phyloP scores from a whole-genome alignment of 2,888 invertebrate genomes.

The Heteromyza rotundicornis region DNA sequence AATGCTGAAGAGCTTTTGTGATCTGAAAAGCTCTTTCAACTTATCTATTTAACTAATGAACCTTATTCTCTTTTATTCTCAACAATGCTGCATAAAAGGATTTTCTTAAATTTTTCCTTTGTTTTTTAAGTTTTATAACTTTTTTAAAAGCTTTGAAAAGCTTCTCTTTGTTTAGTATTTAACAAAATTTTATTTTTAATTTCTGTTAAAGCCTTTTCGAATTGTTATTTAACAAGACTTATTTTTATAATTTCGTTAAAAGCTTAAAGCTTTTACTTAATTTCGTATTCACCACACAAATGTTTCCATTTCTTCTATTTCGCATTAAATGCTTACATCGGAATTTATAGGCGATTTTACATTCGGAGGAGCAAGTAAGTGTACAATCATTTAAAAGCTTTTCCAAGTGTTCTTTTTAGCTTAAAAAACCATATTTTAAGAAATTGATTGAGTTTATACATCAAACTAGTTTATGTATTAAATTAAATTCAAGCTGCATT shows the following conservation, averaged over 20 bases:
- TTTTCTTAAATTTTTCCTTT: constrained; percentile 50
- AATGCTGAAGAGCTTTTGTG: too few species aligned
- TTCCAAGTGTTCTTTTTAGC: too few species aligned
- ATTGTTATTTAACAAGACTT: constrained; percentile 26
- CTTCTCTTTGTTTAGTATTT: constrained; percentile 18
- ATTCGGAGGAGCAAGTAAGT: constrained; percentile 77
- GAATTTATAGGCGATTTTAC: constrained; percentile 71
- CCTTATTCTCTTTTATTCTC: too few species aligned
- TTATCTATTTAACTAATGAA: too few species aligned
- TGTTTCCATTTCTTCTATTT: constrained; percentile 23
- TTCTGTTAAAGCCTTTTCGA: too few species aligned
- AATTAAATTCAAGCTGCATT: too few species aligned
- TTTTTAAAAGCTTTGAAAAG: constrained; percentile 33
- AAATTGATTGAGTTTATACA: too few species aligned
- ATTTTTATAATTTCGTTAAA: constrained; percentile 13
- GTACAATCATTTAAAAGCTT: too few species aligned
- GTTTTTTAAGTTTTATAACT: constrained; percentile 37
- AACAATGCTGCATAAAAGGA: too few species aligned
- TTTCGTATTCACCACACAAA: constrained; percentile 22
- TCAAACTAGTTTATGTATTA: too few species aligned
- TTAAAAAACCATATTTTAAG: too few species aligned
- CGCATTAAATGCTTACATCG: constrained; percentile 31
- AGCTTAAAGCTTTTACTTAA: constrained; percentile 23
- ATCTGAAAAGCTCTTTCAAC: too few species aligned
- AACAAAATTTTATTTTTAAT: constrained; percentile 6